Evolutionary conservation across 2,797 vertebrate genomes (phyloP), one percentile per base, ranked within the genome.

Genomic region (Clarias pachynema): DNA sequence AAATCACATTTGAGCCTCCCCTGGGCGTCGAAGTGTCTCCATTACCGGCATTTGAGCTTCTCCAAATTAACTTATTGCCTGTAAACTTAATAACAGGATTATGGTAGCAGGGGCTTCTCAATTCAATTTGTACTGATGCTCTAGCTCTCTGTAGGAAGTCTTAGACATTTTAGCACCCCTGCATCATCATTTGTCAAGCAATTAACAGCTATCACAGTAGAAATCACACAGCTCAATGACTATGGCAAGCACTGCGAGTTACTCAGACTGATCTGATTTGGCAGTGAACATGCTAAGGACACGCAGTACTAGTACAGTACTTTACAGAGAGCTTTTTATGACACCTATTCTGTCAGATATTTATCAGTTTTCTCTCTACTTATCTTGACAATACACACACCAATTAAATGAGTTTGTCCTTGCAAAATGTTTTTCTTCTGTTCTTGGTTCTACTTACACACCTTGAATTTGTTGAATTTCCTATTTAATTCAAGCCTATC

Each of bases 1-100:
- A 92, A 93, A 94, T 92, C 88, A 87, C 90, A 92, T 93, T 92
- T 92, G 79, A 85, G 59, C 77, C 79, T 75, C 73, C 59, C 72
- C 74, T 0, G 72, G 83, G 85, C 86, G 63, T 86, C 87, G 87
- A 88, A 84, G 88, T 57, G 62, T 88, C 89, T 91, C 91, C 87
- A 92, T 90, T 93, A 72, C 82, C 89, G 89, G 57, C 80, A 87
- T 91, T 88, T 80, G 82, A 92, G 81, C 89, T 89, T 57, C 29
- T 83, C 62, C 66, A 90, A 89, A 94, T 93, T 82, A 91, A 90
- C 68, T 90, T 92, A 87, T 89, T 92, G 89, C 78, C 89, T 89
- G 84, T 86, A 79, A 84, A 86, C 80, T 84, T 59, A 89, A 89
- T 90, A 87, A 91, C 82, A 18, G 79, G 89, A 89, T 90, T 69